These are phyloP conservation scores for Camponotus pennsylvanicus DNA, from an alignment of 1,140 invertebrate species.

Conservation along the genomic window DNA sequence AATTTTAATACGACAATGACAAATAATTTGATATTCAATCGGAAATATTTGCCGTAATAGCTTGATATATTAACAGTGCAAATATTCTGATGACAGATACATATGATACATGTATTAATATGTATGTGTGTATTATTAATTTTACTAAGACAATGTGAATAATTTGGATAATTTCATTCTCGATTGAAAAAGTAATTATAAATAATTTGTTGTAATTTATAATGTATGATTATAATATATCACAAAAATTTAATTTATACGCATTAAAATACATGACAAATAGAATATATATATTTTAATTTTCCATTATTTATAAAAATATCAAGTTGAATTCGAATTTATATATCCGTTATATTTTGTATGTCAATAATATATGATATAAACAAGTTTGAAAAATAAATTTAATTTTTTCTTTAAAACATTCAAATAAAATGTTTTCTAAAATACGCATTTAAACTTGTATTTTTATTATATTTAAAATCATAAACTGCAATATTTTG, in stretches of 20 bases:
- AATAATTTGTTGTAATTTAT: not conserved
- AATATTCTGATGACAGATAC: not conserved
- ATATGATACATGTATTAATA: not conserved
- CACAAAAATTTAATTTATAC: not conserved
- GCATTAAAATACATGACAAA: not conserved
- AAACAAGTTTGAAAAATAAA: not conserved
- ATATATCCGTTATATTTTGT: not conserved
- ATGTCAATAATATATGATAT: not conserved
- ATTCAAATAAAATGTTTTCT: not conserved
- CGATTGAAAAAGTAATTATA: not conserved
- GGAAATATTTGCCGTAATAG: not conserved
- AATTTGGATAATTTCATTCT: conserved; percentile 19
- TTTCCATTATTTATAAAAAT: not conserved
- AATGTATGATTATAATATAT: not conserved
- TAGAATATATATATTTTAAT: not conserved
- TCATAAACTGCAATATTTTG: not conserved
- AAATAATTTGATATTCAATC: conserved; percentile 50
- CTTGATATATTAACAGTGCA: conserved; percentile 1
- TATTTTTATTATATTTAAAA: conserved; percentile 1
- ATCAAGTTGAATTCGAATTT: not conserved
- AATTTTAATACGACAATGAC: conserved; percentile 42
- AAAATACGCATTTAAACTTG: not conserved
- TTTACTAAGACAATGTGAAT: conserved; percentile 1
- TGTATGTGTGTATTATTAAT: not conserved
- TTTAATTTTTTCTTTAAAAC: not conserved